These are phyloP conservation scores for Drepana arcuata DNA, from an alignment of 1,140 invertebrate genomes.

Conservation along the genomic window DNA sequence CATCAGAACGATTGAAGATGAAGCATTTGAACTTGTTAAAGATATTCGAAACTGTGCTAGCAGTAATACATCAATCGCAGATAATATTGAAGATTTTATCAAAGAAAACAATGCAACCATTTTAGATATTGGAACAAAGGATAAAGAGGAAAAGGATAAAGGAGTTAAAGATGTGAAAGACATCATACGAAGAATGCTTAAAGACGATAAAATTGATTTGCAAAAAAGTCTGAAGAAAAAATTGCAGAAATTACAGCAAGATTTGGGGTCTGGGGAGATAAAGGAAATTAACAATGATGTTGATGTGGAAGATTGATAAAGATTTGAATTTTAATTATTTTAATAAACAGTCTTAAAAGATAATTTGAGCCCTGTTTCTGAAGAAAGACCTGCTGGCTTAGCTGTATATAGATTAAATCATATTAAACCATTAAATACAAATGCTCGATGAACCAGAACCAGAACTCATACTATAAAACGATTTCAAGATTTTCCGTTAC, in stretches of 20 bases:
- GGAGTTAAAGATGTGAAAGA: conserved; percentile 31
- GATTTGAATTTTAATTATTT: background rate
- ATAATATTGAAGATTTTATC: conserved; percentile 27
- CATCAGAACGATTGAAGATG: conserved; percentile 44
- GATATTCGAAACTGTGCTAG: conserved; percentile 33
- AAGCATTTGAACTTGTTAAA: conserved; percentile 32
- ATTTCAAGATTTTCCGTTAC: too few relatives aligned
- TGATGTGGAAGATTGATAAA: conserved; percentile 7
- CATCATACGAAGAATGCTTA: conserved; percentile 34
- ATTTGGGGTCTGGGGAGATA: conserved; percentile 14
- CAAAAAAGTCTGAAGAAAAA: conserved; percentile 31
- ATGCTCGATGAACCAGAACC: too few relatives aligned
- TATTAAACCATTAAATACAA: background rate
- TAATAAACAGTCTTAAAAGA: background rate
- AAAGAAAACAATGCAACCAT: conserved; percentile 45
- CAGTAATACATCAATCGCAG: conserved; percentile 20
- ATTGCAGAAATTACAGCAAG: conserved; percentile 23
- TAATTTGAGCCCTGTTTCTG: too few relatives aligned
- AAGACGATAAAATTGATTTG: conserved; percentile 18
- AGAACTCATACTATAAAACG: too few relatives aligned
- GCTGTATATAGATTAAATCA: too few relatives aligned
- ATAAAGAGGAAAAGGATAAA: conserved; percentile 5
- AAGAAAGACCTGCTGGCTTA: too few relatives aligned
- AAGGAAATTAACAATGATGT: conserved; percentile 17
- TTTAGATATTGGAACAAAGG: conserved; percentile 26